These are phyloP conservation scores for Rhinichthys osculus DNA, from an alignment of 2,797 vertebrate species.

Conservation along the genomic window DNA sequence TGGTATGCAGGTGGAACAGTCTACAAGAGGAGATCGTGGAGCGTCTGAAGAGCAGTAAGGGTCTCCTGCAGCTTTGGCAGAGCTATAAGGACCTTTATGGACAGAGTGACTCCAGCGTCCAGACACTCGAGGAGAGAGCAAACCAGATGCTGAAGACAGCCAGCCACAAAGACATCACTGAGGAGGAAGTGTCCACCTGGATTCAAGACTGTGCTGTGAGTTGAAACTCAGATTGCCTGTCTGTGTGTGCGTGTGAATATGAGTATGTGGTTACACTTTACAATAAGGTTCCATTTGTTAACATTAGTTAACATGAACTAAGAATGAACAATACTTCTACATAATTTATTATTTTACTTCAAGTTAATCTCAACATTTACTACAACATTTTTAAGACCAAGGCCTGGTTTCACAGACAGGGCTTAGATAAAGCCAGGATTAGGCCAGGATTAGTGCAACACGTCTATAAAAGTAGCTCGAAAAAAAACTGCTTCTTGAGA, in stretches of 20 bases:
- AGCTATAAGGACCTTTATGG: conserved; percentile 82
- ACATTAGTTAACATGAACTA: not conserved
- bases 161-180: conserved; percentile 85
- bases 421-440: too few species aligned
- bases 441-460: too few species aligned
- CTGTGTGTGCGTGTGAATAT: not conserved
- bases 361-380: not conserved
- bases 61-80: conserved; percentile 89
- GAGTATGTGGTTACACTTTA: not conserved
- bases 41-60: conserved; percentile 86
- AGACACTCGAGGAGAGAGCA: conserved; percentile 79
- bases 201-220: conserved; percentile 75
- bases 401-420: too few species aligned
- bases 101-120: conserved; percentile 78
- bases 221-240: not conserved
- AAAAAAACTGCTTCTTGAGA: too few species aligned
- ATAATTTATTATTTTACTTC: not conserved
- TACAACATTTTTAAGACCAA: not conserved
- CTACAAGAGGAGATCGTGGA: conserved; percentile 90
- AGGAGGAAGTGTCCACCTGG: conserved; percentile 88
- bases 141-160: conserved; percentile 85
- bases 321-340: not conserved
- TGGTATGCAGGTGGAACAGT: conserved; percentile 85
- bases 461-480: too few species aligned
- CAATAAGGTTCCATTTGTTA: not conserved